These are phyloP conservation scores for Strigamia transsilvanica DNA, from an alignment of 2,888 invertebrate species.

Conservation along the genomic window DNA sequence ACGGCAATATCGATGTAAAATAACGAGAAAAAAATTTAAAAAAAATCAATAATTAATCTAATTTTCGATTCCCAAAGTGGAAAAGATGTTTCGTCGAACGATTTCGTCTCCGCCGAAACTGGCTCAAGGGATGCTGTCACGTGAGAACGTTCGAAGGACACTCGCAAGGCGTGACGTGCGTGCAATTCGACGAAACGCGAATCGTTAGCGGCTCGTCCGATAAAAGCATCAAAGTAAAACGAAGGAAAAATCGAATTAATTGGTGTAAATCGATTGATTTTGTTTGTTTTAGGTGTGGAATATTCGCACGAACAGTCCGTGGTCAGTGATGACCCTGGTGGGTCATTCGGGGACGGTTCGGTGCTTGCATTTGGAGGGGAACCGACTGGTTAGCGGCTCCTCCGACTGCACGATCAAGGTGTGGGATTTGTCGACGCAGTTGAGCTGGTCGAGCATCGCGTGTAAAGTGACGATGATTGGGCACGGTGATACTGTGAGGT, in stretches of 20 bases:
- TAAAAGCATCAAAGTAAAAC: slow-evolving; percentile 66
- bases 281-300: slow-evolving; percentile 65
- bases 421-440: slow-evolving; percentile 66
- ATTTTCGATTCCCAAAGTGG: slow-evolving; percentile 63
- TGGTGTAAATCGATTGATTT: neutral
- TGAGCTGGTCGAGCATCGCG: slow-evolving; percentile 67
- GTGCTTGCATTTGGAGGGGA: slow-evolving; percentile 66
- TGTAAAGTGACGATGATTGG: slow-evolving; percentile 69
- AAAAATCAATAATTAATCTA: no score
- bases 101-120: slow-evolving; percentile 66
- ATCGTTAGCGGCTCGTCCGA: slow-evolving; percentile 69
- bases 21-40: no score
- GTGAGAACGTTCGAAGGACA: slow-evolving; percentile 68
- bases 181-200: slow-evolving; percentile 68
- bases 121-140: slow-evolving; percentile 67
- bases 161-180: slow-evolving; percentile 66
- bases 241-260: neutral
- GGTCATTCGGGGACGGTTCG: slow-evolving; percentile 68
- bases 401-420: slow-evolving; percentile 67
- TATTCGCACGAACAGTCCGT: slow-evolving; percentile 66
- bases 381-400: slow-evolving; percentile 65
- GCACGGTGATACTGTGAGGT: slow-evolving; percentile 67
- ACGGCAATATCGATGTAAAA: slow-evolving; percentile 12
- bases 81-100: slow-evolving; percentile 66
- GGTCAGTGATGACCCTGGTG: slow-evolving; percentile 67